Evolutionary conservation across 2,888 invertebrate species (phyloP).

Genomic region (Miltochrista miniata): DNA sequence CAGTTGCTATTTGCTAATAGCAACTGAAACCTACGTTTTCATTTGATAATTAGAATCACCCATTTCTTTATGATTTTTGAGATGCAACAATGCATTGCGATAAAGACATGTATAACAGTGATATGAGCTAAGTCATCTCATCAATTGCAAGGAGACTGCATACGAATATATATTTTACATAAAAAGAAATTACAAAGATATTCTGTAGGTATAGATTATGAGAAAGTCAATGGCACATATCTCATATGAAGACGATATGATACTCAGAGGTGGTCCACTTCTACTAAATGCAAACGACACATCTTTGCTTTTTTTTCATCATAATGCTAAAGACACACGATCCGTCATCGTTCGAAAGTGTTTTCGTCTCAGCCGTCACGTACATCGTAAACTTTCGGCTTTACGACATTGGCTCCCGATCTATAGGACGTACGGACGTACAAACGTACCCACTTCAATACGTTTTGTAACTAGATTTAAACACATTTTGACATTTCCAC

Average conservation of each 20-base stretch:
- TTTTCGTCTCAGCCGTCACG: constrained; percentile 49
- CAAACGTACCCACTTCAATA: too few species aligned
- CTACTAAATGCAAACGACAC: constrained; percentile 22
- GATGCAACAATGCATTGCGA: too few species aligned
- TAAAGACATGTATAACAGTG: too few species aligned
- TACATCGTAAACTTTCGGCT: constrained; percentile 49
- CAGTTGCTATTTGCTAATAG: too few species aligned
- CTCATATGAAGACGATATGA: constrained; percentile 3
- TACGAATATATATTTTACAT: too few species aligned
- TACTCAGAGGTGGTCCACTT: constrained; percentile 43
- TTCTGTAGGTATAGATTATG: too few species aligned
- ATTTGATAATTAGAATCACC: too few species aligned
- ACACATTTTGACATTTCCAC: constrained; percentile 37
- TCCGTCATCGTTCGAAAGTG: constrained; percentile 44
- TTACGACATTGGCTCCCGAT: constrained; percentile 55
- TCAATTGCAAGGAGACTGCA: too few species aligned
- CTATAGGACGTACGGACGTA: constrained; percentile 38
- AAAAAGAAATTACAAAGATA: too few species aligned
- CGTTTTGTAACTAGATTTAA: constrained; percentile 35
- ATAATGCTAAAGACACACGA: constrained; percentile 46
- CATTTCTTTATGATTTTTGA: too few species aligned
- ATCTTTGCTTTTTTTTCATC: constrained; percentile 35
- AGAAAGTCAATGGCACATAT: background rate
- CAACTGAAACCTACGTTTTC: too few species aligned
- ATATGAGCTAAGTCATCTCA: too few species aligned